phyloP scores from a whole-genome alignment of 1,140 invertebrate genomes.

The Drosophila teissieri region DNA sequence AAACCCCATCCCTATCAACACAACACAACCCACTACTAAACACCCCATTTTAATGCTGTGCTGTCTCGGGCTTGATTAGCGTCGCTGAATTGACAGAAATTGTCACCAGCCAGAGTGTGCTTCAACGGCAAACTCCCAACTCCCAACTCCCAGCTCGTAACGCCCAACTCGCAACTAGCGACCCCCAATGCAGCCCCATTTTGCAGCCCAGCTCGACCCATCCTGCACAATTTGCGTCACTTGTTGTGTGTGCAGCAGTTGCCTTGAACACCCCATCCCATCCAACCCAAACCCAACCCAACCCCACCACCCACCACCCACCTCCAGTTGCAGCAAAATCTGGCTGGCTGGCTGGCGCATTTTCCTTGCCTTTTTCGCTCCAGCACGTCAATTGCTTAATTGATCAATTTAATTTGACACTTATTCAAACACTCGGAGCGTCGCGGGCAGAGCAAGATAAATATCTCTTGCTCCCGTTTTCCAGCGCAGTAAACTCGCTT shows the following conservation, averaged over 20 bases:
- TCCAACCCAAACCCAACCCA: no score
- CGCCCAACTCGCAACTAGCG: not conserved
- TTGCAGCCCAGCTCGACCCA: conserved; percentile 9
- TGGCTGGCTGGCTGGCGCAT: conserved; percentile 13
- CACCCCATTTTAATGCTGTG: conserved; percentile 58
- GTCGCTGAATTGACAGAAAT: conserved; percentile 80
- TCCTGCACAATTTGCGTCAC: conserved; percentile 69
- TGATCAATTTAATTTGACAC: conserved; percentile 84
- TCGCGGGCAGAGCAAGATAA: conserved; percentile 58
- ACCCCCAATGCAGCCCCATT: not conserved
- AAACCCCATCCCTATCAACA: not conserved
- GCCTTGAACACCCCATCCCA: conserved; percentile 40
- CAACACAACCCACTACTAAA: not conserved
- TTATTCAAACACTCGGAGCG: conserved; percentile 71
- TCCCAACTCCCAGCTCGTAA: not conserved
- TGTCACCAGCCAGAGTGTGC: conserved; percentile 57
- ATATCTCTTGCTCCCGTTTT: conserved; percentile 77
- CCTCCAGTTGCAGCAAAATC: conserved; percentile 23
- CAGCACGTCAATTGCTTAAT: conserved; percentile 80
- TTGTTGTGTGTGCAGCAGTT: conserved; percentile 61
- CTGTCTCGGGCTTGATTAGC: conserved; percentile 77
- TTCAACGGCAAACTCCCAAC: not conserved
- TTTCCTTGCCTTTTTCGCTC: conserved; percentile 40
- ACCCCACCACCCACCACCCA: no score
- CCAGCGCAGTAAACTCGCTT: conserved; percentile 57